These are phyloP conservation scores for Drosophila affinis DNA, from an alignment of 2,888 invertebrate genomes.

Conservation along the genomic window DNA sequence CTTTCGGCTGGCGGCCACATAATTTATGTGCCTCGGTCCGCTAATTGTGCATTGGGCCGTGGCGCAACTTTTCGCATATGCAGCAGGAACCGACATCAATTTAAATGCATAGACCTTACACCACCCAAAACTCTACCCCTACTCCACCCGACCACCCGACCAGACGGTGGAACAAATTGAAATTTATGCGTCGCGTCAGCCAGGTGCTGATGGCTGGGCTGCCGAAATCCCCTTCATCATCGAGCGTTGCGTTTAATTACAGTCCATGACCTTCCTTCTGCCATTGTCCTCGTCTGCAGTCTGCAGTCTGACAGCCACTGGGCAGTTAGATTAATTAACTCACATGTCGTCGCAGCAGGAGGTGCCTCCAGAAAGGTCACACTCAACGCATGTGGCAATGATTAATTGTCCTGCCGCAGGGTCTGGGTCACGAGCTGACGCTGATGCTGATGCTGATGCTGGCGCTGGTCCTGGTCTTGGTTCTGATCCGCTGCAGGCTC, in stretches of 20 bases:
- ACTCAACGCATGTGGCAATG: constrained; percentile 53
- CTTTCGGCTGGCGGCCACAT: constrained; percentile 41
- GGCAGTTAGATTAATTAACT: constrained; percentile 74
- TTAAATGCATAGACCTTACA: constrained; percentile 43
- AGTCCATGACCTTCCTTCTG: constrained; percentile 57
- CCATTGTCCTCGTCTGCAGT: constrained; percentile 30
- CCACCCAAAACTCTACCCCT: not conserved
- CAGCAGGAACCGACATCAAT: constrained; percentile 40
- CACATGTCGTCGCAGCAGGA: constrained; percentile 53
- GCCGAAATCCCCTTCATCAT: constrained; percentile 32
- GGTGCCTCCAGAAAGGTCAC: constrained; percentile 38
- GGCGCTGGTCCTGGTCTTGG: not conserved
- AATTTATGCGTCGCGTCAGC: constrained; percentile 69
- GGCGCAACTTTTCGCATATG: constrained; percentile 66
- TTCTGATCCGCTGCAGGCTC: constrained; percentile 16
- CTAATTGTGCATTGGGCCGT: constrained; percentile 67
- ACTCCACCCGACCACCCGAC: not conserved
- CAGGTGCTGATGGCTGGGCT: constrained; percentile 24
- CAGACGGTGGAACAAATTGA: constrained; percentile 66
- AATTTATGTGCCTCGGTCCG: constrained; percentile 64
- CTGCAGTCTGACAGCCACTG: constrained; percentile 63
- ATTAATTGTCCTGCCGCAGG: constrained; percentile 56
- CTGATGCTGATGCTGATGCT: not conserved
- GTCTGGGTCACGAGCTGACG: not conserved
- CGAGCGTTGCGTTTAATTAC: constrained; percentile 57